Evolutionary conservation across 2,888 invertebrate genomes (phyloP).

Genomic region (Tetragonula carbonaria): DNA sequence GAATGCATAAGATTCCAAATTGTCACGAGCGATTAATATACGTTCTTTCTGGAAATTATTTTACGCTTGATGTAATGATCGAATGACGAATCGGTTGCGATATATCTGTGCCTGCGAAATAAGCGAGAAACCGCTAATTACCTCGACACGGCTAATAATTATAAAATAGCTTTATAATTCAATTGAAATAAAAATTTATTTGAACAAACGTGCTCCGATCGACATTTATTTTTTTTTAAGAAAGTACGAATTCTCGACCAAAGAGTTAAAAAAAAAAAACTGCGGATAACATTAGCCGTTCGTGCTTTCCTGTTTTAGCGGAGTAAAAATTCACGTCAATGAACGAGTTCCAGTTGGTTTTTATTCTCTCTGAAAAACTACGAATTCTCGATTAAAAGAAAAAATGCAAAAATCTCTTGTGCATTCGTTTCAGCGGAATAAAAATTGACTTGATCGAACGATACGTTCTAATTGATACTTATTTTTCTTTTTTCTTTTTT

Average conservation of each 20-base stretch:
- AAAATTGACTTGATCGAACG: too few relatives aligned
- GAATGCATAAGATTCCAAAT: neutral
- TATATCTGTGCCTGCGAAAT: neutral
- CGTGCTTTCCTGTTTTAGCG: constrained; percentile 14
- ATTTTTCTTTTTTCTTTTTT: too few relatives aligned
- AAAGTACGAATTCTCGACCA: neutral
- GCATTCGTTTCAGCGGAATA: too few relatives aligned
- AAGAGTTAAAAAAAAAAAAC: too few relatives aligned
- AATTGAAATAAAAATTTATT: neutral
- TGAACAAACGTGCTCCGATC: neutral
- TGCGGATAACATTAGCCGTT: neutral
- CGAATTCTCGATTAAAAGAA: too few relatives aligned
- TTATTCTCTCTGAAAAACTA: too few relatives aligned
- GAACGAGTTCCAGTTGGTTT: too few relatives aligned
- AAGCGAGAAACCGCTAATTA: neutral
- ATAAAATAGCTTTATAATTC: neutral
- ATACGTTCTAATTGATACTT: too few relatives aligned
- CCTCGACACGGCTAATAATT: neutral
- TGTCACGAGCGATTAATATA: neutral
- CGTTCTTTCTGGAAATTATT: neutral
- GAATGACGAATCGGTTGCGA: neutral
- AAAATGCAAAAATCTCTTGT: too few relatives aligned
- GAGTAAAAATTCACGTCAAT: too few relatives aligned
- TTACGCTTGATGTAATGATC: neutral
- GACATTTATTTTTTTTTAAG: neutral